Conservation (phyloP, 2,888 invertebrate species). For the Amphipyra berbera region DNA sequence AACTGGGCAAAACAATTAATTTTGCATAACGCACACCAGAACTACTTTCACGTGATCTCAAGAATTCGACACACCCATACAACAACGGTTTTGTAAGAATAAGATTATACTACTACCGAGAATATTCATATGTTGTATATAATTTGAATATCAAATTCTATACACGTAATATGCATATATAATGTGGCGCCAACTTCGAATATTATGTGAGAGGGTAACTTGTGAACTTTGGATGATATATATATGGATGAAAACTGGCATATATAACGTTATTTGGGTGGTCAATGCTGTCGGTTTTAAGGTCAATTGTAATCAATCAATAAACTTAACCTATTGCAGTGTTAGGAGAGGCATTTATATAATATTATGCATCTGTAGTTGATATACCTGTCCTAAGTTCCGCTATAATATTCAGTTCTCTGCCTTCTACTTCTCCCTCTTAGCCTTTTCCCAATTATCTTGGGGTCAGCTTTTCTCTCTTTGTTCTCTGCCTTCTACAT, state of each 20-base stretch:
- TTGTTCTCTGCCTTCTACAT: no score
- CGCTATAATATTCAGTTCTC: no score
- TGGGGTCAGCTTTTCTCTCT: no score
- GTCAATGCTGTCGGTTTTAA: background rate
- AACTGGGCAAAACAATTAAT: constrained; percentile 31
- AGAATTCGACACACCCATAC: constrained; percentile 44
- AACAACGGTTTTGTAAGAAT: constrained; percentile 46
- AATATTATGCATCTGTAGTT: no score
- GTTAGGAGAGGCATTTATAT: no score
- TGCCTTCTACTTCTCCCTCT: no score
- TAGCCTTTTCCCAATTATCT: no score
- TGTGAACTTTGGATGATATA: constrained; percentile 16
- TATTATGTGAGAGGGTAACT: constrained; percentile 20
- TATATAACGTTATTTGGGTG: background rate
- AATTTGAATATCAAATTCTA: constrained; percentile 42
- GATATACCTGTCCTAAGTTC: no score
- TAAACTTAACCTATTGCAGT: no score
- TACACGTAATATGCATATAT: constrained; percentile 37
- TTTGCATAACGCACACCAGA: constrained; percentile 33
- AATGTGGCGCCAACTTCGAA: constrained; percentile 35
- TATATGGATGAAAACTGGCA: background rate
- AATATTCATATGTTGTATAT: constrained; percentile 21
- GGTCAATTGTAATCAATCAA: background rate
- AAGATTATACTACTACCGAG: constrained; percentile 33
- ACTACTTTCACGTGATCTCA: constrained; percentile 41